Percentiles rank a stretch among this genome's conserved stretches.
Evolutionary conservation across 2,113 vertebrate species (phyloP).

Genomic region (Paramisgurnus dabryanus): DNA sequence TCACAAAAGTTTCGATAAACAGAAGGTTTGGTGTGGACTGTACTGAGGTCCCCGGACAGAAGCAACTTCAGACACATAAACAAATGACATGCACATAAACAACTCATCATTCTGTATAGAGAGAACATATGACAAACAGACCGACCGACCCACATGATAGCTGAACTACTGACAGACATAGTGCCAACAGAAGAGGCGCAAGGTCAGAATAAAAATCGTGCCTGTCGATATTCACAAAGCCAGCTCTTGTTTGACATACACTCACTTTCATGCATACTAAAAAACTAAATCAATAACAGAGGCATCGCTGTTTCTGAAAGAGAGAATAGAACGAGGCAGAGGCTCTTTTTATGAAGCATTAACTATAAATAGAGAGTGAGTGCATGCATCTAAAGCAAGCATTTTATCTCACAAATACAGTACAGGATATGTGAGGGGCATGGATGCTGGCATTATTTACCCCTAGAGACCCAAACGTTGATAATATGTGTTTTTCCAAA

Average conservation of each 20-base stretch:
- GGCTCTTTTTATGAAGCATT: constrained; percentile 21
- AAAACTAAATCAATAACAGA: constrained; percentile 50
- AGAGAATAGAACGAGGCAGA: neutral
- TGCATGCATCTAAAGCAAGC: neutral
- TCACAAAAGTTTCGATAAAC: neutral
- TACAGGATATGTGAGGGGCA: neutral
- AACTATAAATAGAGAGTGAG: constrained; percentile 29
- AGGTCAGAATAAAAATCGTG: constrained; percentile 51
- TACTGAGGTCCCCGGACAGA: neutral
- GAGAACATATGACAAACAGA: neutral
- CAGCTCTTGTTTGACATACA: constrained; percentile 44
- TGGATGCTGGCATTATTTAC: neutral
- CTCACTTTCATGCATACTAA: constrained; percentile 49
- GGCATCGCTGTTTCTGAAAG: constrained; percentile 10
- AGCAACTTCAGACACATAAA: constrained; percentile 1
- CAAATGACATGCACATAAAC: neutral
- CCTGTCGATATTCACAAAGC: constrained; percentile 48
- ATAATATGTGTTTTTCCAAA: too few relatives aligned
- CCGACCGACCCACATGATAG: neutral
- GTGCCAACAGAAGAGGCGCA: constrained; percentile 41
- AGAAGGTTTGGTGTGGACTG: neutral
- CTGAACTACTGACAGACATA: constrained; percentile 30
- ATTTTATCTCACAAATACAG: constrained; percentile 10
- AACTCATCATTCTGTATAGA: neutral
- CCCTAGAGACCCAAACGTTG: too few relatives aligned